These are phyloP conservation scores for Guaruba guarouba DNA, from an alignment of 2,113 vertebrate genomes.

Conservation along the genomic window DNA sequence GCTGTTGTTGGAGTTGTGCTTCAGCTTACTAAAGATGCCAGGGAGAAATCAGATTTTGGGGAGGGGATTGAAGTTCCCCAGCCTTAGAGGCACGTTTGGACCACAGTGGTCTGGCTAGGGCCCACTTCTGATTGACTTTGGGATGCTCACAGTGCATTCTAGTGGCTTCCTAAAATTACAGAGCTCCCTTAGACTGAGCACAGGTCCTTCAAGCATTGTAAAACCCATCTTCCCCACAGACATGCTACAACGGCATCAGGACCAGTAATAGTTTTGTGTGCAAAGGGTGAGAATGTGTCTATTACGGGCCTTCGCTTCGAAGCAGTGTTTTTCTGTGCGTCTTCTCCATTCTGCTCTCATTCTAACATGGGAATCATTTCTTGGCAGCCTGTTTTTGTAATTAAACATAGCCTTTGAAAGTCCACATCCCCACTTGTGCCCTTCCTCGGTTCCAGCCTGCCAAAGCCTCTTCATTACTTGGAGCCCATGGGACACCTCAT, in stretches of 20 bases:
- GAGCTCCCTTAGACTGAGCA: not conserved
- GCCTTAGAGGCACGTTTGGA: not conserved
- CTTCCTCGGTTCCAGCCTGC: not conserved
- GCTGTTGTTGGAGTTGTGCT: not conserved
- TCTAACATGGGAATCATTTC: not conserved
- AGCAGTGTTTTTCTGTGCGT: not conserved
- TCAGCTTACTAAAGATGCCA: not conserved
- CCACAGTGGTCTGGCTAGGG: not conserved
- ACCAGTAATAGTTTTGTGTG: not conserved
- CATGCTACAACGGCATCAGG: not conserved
- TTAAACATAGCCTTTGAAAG: conserved; percentile 4
- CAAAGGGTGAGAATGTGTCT: not conserved
- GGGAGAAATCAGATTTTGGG: not conserved
- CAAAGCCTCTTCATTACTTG: conserved; percentile 8
- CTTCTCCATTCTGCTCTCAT: not conserved
- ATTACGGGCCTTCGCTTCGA: not conserved
- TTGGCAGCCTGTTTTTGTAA: conserved; percentile 6
- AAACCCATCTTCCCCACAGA: not conserved
- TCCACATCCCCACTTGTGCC: not conserved
- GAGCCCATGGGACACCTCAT: not conserved
- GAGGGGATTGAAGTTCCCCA: not conserved
- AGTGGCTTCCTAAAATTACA: not conserved
- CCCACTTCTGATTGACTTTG: not conserved
- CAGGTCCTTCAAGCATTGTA: not conserved
- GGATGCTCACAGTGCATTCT: not conserved